Percentiles rank a stretch among this genome's conserved stretches.
Conservation (phyloP, 2,113 vertebrate genomes). For the Apaloderma vittatum region DNA sequence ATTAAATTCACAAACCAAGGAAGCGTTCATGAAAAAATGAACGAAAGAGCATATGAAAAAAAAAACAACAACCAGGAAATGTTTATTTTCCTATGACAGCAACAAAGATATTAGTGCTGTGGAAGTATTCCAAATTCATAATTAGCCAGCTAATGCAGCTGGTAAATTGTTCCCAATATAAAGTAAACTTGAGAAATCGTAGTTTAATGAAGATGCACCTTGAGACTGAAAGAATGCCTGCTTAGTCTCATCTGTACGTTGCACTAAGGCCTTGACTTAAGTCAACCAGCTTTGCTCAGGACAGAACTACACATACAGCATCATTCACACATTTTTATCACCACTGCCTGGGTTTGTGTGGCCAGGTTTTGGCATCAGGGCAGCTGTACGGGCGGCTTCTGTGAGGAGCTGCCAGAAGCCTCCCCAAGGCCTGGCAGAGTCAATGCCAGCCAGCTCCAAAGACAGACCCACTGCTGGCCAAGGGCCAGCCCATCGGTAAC, state of each 20-base stretch:
- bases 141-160: not conserved
- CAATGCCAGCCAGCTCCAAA: too few relatives aligned
- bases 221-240: not conserved
- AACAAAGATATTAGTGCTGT: not conserved
- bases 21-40: not conserved
- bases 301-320: not conserved
- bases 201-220: not conserved
- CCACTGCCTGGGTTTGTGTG: not conserved
- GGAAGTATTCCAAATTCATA: not conserved
- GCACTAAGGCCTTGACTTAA: not conserved
- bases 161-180: not conserved
- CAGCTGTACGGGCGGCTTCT: too few relatives aligned
- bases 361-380: too few relatives aligned
- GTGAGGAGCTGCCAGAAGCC: too few relatives aligned
- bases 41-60: not conserved
- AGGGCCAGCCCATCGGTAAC: too few relatives aligned
- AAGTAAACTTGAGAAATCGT: not conserved
- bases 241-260: not conserved
- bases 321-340: not conserved
- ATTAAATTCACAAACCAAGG: not conserved
- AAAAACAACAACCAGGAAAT: not conserved
- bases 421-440: too few relatives aligned
- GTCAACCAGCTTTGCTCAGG: fast-evolving
- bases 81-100: not conserved
- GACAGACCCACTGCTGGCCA: too few relatives aligned